phyloP scores from a whole-genome alignment of 2,113 vertebrate genomes.

The Otus sunia region DNA sequence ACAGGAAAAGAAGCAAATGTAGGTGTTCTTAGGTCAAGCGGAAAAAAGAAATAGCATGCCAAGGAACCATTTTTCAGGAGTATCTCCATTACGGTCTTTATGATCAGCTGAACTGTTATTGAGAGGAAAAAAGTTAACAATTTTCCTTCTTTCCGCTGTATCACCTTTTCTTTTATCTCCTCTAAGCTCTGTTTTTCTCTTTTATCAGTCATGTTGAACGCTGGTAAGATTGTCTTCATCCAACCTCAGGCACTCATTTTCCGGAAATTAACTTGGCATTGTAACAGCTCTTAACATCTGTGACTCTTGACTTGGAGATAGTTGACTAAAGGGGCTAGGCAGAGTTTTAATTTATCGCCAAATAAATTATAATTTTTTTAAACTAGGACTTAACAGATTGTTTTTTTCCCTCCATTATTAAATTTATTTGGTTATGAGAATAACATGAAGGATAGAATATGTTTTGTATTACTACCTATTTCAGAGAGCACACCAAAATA shows the following conservation, averaged over 20 bases:
- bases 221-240: slow-evolving; percentile 8
- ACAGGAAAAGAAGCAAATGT: neutral
- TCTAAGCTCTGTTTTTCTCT: neutral
- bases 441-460: neutral
- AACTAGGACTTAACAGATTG: neutral
- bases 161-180: neutral
- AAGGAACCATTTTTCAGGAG: neutral
- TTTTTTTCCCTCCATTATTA: neutral
- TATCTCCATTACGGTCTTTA: neutral
- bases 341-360: slow-evolving; percentile 33
- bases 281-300: slow-evolving; percentile 29
- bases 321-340: neutral
- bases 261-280: slow-evolving; percentile 62
- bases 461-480: neutral
- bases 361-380: neutral
- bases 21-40: neutral
- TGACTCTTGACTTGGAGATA: slow-evolving; percentile 50
- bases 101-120: neutral
- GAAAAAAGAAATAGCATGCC: neutral
- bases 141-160: neutral
- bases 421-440: neutral
- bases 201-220: neutral
- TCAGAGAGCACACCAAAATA: neutral
- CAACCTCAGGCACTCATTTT: slow-evolving; percentile 47
- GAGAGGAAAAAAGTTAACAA: neutral